Evolutionary conservation across 2,797 vertebrate genomes (phyloP), one percentile per base, ranked within the genome.

Genomic region (Oceanodroma leucorhoa): DNA sequence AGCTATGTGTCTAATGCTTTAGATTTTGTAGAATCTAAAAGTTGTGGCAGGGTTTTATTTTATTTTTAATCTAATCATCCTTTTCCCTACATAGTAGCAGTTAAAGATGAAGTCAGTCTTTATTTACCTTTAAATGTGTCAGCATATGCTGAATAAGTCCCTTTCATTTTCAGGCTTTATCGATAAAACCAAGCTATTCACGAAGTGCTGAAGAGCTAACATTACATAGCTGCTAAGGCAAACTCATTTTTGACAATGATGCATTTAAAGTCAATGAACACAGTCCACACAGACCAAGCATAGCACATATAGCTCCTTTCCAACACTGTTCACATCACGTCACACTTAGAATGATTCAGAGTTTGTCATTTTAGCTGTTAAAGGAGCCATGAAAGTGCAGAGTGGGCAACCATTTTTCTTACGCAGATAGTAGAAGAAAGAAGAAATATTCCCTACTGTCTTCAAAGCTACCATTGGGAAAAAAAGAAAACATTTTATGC

Each of bases 151-250:
- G 57, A 81, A 64, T 67, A 89, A 86, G 30, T 73, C 7, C 7
- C 48, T 58, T 92, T 66, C 15, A 32, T 86, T 92, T 90, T 73
- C 57, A 77, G 48, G 26, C 32, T 86, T 90, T 83, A 86, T 92
- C 0, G 1, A 60, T 83, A 53, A 93, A 83, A 83, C 66, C 17
- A 54, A 67, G 53, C 19, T 73, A n/a, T 70, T 93, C 67, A 40
- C 17, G 21, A 60, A 76, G 41, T 45, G 20, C 58, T 83, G 76
- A 90, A 83, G 29, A 77, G 6, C 41, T 80, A 91, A 72, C 41
- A 65, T 57, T 57, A 51, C 19, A 29, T 6, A 91, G 58, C 46
- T 86, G 64, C 38, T 88, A 30, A 85, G 29, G 50, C 29, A 88
- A 85, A 93, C 29, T 79, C 6, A 29, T 75, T 94, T 96, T 87